Conservation (phyloP, 2,113 vertebrate genomes). For the Eudorcas thomsonii region DNA sequence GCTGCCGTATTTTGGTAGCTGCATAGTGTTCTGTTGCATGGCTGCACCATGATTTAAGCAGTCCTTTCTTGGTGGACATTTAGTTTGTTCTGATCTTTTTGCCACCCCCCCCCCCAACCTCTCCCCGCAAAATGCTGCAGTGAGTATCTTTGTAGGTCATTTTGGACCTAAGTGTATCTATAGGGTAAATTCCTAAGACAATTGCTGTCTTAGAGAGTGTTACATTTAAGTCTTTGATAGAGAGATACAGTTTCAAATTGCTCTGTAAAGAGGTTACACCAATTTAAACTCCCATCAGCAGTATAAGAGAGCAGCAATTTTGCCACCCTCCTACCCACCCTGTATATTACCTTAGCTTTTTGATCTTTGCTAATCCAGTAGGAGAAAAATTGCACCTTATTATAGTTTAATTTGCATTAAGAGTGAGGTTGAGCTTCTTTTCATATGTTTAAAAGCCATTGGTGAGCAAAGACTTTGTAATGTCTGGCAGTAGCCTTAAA, state of each 20-base stretch:
- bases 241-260: conserved; percentile 40
- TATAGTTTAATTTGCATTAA: conserved; percentile 63
- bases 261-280: background rate
- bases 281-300: conserved; percentile 42
- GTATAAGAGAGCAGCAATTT: conserved; percentile 33
- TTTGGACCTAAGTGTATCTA: background rate
- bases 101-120: fast-evolving
- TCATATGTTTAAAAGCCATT: conserved; percentile 57
- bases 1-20: no score
- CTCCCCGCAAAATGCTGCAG: background rate
- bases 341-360: conserved; percentile 34
- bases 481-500: conserved; percentile 39
- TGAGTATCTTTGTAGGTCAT: background rate
- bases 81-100: background rate
- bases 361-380: conserved; percentile 53
- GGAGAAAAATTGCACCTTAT: conserved; percentile 56
- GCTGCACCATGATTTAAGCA: background rate
- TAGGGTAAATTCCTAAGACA: conserved; percentile 24
- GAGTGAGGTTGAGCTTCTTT: conserved; percentile 54
- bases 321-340: conserved; percentile 28
- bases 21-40: background rate
- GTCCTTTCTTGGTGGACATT: background rate
- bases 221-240: conserved; percentile 43
- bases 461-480: conserved; percentile 57
- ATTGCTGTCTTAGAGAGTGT: conserved; percentile 5